A percentile compares a stretch with the other conserved stretches of the same genome.
phyloP scores from a whole-genome alignment of 2,888 invertebrate species.

The Drosophila peninsularis region DNA sequence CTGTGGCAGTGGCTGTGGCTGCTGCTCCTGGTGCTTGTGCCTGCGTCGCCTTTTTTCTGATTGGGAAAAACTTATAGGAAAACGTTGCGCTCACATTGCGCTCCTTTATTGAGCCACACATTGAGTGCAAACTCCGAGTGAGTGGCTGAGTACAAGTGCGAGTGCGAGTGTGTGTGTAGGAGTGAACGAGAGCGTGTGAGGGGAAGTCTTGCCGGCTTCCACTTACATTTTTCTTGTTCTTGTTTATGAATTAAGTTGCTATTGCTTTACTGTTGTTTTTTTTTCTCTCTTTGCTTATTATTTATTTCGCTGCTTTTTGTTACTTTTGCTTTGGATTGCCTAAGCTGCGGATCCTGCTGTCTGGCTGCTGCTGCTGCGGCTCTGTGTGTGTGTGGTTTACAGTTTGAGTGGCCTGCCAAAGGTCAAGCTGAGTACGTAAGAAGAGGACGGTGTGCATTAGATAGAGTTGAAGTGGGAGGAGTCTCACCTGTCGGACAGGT shows the following conservation, averaged over 20 bases:
- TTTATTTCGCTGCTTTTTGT: conserved; percentile 17
- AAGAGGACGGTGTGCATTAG: not conserved
- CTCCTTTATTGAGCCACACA: conserved; percentile 65
- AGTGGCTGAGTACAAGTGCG: not conserved
- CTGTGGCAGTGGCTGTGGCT: not conserved
- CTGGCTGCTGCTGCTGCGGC: conserved; percentile 39
- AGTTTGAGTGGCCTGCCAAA: conserved; percentile 48
- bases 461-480: not conserved
- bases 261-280: conserved; percentile 4
- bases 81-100: conserved; percentile 58
- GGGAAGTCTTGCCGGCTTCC: conserved; percentile 42
- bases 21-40: conserved; percentile 31
- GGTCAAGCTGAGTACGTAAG: conserved; percentile 32
- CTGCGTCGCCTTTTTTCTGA: conserved; percentile 72
- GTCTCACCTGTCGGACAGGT: conserved; percentile 7
- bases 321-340: not conserved
- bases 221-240: conserved; percentile 27
- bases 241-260: conserved; percentile 50
- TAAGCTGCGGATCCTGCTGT: conserved; percentile 40
- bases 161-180: conserved; percentile 10
- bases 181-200: conserved; percentile 17
- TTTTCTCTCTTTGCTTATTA: conserved; percentile 5
- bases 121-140: conserved; percentile 56
- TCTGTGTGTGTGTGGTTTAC: conserved; percentile 17
- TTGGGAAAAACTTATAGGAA: conserved; percentile 80